Evolutionary conservation across 2,888 invertebrate genomes (phyloP).

Genomic region (Acrobasis consociella): DNA sequence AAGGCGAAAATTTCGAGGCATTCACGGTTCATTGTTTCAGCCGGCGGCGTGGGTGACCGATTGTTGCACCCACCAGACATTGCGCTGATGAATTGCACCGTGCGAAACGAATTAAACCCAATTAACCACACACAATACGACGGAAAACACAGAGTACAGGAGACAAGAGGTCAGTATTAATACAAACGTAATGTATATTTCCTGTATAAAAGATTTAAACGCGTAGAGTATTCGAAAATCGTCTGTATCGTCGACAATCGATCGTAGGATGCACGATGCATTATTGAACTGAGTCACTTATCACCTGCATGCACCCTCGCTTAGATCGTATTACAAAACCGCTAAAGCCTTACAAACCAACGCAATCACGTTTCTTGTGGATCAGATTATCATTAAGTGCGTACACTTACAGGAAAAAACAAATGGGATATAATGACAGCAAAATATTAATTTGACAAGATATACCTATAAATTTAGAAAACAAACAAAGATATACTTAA

Average conservation of each 20-base stretch:
- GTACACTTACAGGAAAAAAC: neutral
- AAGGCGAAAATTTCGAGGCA: slow-evolving; percentile 54
- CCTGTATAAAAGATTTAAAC: slow-evolving; percentile 22
- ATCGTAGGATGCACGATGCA: neutral
- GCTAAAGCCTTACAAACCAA: slow-evolving; percentile 22
- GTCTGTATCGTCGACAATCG: neutral
- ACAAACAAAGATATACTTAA: too few species aligned
- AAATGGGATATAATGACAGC: neutral
- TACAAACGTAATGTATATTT: slow-evolving; percentile 28
- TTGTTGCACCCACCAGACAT: slow-evolving; percentile 69
- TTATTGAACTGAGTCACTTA: slow-evolving; percentile 3
- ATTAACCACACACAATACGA: slow-evolving; percentile 55
- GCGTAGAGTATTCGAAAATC: slow-evolving; percentile 13
- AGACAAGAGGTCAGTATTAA: slow-evolving; percentile 31
- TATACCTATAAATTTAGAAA: too few species aligned
- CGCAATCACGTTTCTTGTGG: slow-evolving; percentile 19
- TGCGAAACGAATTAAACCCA: slow-evolving; percentile 66
- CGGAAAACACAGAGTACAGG: slow-evolving; percentile 43
- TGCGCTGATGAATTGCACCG: slow-evolving; percentile 65
- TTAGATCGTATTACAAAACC: slow-evolving; percentile 21
- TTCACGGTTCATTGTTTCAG: slow-evolving; percentile 64
- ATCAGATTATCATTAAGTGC: slow-evolving; percentile 8
- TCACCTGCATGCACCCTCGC: slow-evolving; percentile 15
- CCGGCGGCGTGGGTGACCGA: slow-evolving; percentile 58
- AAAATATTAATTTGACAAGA: neutral